Evolutionary conservation across 1,140 invertebrate species (phyloP), one percentile per base, ranked within the genome.

Genomic region (Caenorhabditis inopinata): DNA sequence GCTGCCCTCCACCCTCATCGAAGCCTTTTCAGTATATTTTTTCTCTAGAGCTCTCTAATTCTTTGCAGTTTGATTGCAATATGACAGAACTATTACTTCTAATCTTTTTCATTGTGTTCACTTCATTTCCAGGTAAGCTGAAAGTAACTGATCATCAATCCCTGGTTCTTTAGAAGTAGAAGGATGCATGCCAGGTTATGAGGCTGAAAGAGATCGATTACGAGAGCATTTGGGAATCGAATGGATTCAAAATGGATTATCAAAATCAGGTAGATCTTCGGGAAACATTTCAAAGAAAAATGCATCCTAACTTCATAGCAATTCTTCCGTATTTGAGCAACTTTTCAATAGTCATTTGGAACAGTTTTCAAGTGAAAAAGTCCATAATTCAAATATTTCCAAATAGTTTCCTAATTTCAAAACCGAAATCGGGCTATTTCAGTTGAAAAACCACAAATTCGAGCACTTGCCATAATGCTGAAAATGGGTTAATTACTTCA

Each of bases 181-280:
- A 76, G 62, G 68, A 81, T 83, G 82, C 47, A 80, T 83, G 78
- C 82, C 82, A 29, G 82, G 82, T 21, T 83, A 83, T 38, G 82
- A 83, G 53, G 82, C 79, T 1, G 82, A 83, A 62, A 80, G 82
- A 74, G 82, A 83, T 35, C 53, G 77, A 18, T 47, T 83, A 9
- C 38, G 77, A 32, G 82, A 83, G 32, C 68, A 82, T 53, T 81
- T 83, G 6, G 82, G 82, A 47, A 83, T 83, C 25, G 82, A 83
- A 58, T 83, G 82, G 82, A 78, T 82, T 14, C 82, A 75, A 16
- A 82, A 82, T 48, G 82, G 79, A 2, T 32, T 83, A 2, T n/a
- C 74, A 3, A 76, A 80, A 29, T 49, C 78, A 79, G 77, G 81
- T 82, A 53, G n/a, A 21, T 18, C n/a, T 14, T 76, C 42, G 1